Evolutionary conservation across 2,113 vertebrate species (phyloP), one percentile per base, ranked within the genome.

Genomic region (Penelope pileata): DNA sequence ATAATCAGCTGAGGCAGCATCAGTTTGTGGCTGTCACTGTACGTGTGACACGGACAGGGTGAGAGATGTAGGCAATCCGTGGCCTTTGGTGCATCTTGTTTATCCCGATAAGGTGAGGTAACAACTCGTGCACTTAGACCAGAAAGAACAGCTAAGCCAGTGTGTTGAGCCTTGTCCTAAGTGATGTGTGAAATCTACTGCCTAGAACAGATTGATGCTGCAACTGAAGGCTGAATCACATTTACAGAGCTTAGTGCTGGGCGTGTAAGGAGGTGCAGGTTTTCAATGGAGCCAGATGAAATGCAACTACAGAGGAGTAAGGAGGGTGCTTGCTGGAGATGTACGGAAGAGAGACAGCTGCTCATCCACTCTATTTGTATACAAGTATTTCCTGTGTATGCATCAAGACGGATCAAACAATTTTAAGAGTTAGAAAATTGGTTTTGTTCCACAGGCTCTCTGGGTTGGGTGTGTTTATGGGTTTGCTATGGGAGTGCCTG

Each of bases 71-170:
- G 22, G 43, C 2, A 3, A 62, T 23, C 2, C 0, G 12, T 10
- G 78, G 50, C 21, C 4, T 42, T 6, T 1, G 43, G 43, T 0
- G 2, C 27, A 3, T 11, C 2, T 15, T 34, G 26, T 22, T 1
- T 9, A 47, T 60, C 40, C 3, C 9, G 7, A 2, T 6, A 4
- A 60, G 64, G 7, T 2, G 42, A 32, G 5, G 12, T 0, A 24
- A 43, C 43, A 3, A 21, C 32, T 3, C 8, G 60, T 29, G 17
- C 12, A 23, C 26, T 81, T 45, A 34, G 74, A 36, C 17, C 0
- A 10, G 63, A 12, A n/a, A 79, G 36, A 1, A 34, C 66, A 83
- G 22, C 9, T 12, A 36, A 77, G 43, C 27, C 42, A 7, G 42
- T 1, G 6, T 4, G 4, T 24, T 32, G 63, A 66, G 75, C 19